Evolutionary conservation across 2,888 invertebrate genomes (phyloP), one percentile per base, ranked within the genome.

Genomic region (Heliothis peltigera): DNA sequence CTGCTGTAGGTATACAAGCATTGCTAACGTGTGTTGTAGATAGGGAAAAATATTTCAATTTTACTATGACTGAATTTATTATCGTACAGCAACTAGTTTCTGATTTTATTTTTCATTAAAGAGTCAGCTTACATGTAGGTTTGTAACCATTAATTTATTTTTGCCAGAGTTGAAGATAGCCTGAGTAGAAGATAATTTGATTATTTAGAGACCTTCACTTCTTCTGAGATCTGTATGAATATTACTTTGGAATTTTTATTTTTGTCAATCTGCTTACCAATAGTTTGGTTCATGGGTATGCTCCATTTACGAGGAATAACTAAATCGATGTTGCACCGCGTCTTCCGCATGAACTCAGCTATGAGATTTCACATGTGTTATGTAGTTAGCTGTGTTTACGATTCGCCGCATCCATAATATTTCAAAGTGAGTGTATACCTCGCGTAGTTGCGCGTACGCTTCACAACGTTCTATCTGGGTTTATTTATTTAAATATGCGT

Each of bases 401-500:
- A 54, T 22, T 73, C 67, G 39, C 68, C 80, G 44, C 51, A 79
- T 79, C 79, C 81, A 79, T 47, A 67, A 22, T 10, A 55, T 63
- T 54, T 57, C 21, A 54, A 22, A 64, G 47, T 48, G 46, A 53
- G 54, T 59, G 52, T 77, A 52, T 44, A 55, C 57, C 43, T 60
- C 32, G 58, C 54, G 65, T 76, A 74, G 74, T 73, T 81, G 82
- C 86, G 84, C 81, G 79, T 84, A 86, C 87, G 84, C 78, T 80
- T 81, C 81, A 81, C 81, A 82, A 81, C 84, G 83, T 84, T 87
- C 87, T 88, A 90, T 86, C 83, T 83, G 84, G 84, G 89, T 91
- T 89, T 92, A 91, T 92, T 91, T 92, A 92, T 92, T 91, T 90
- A 91, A 92, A 92, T 91, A 91, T 91, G 91, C 91, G 91, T 91